Evolutionary conservation across 2,888 invertebrate genomes (phyloP).

Genomic region (Chironomus riparius): DNA sequence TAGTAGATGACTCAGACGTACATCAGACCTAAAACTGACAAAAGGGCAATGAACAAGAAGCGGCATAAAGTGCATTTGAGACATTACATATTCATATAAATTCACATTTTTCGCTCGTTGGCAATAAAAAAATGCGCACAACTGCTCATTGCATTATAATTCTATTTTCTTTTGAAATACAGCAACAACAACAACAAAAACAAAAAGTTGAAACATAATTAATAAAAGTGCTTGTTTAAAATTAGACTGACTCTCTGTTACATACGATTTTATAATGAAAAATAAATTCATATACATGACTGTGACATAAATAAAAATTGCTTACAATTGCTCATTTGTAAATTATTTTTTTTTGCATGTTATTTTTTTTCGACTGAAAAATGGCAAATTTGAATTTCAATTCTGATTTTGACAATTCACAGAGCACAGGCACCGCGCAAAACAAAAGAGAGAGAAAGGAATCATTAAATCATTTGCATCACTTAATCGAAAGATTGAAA

Average conservation of each 20-base stretch:
- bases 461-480: too few relatives aligned
- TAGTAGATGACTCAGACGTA: neutral
- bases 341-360: neutral
- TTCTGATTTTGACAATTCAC: neutral
- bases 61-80: neutral
- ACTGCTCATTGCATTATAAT: neutral
- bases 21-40: neutral
- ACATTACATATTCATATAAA: neutral
- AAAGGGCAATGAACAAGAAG: conserved; percentile 11
- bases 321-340: neutral
- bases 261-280: neutral
- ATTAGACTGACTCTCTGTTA: neutral
- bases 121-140: conserved; percentile 5
- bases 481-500: too few relatives aligned
- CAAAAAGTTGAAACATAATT: conserved; percentile 16
- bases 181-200: too few relatives aligned
- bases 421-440: neutral
- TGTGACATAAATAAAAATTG: neutral
- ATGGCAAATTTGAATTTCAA: neutral
- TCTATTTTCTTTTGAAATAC: neutral
- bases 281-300: neutral
- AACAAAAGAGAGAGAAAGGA: too few relatives aligned
- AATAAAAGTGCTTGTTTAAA: conserved; percentile 14
- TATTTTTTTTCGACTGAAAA: neutral
- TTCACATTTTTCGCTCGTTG: neutral